Evolutionary conservation across 2,797 vertebrate species (phyloP).

Genomic region (Paguma larvata): DNA sequence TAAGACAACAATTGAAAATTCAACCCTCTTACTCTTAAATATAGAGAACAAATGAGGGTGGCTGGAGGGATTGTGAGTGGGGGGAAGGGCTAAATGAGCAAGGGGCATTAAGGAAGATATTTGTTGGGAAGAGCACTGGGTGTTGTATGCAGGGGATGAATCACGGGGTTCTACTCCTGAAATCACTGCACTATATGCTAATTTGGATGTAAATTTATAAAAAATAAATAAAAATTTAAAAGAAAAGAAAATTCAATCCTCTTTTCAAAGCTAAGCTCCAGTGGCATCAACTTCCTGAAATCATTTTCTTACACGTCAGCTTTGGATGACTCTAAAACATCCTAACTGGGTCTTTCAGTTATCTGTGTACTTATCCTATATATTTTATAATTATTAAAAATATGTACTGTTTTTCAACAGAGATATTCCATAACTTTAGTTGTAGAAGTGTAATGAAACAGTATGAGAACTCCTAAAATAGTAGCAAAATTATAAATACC

Average conservation of each 20-base stretch:
- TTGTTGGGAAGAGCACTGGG: too few relatives aligned
- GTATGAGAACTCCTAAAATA: neutral
- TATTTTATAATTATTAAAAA: slow-evolving; percentile 55
- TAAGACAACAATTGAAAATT: slow-evolving; percentile 22
- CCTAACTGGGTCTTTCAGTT: neutral
- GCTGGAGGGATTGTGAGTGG: too few relatives aligned
- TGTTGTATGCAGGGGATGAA: too few relatives aligned
- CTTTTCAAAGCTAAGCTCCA: slow-evolving; percentile 38
- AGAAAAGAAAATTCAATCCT: neutral
- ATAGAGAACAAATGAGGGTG: too few relatives aligned
- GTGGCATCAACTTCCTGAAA: neutral
- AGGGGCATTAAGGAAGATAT: too few relatives aligned
- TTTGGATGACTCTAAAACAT: slow-evolving; percentile 23
- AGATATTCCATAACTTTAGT: neutral
- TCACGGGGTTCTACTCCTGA: too few relatives aligned
- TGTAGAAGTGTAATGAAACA: slow-evolving; percentile 19
- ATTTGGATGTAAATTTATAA: too few relatives aligned
- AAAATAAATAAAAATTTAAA: too few relatives aligned
- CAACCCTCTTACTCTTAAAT: neutral
- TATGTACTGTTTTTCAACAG: neutral
- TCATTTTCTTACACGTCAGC: neutral
- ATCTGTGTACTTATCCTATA: neutral
- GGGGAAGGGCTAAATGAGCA: too few relatives aligned
- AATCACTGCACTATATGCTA: too few relatives aligned
- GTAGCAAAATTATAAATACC: slow-evolving; percentile 88